phyloP scores from a whole-genome alignment of 2,113 vertebrate genomes.

The Dasyornis broadbenti region DNA sequence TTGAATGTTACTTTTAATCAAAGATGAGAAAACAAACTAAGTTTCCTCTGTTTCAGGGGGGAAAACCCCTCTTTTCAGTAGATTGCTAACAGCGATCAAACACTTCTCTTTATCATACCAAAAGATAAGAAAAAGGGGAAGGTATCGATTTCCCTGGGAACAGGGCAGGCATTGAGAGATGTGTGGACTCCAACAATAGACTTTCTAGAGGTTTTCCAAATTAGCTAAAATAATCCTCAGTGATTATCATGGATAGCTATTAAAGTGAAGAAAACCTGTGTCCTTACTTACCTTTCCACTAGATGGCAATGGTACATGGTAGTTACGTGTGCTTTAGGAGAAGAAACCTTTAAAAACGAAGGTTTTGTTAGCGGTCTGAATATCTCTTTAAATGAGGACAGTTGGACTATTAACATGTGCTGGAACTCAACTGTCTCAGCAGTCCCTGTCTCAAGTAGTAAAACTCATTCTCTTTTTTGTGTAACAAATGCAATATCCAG shows the following conservation, averaged over 20 bases:
- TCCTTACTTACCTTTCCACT: conserved; percentile 60
- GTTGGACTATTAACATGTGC: neutral
- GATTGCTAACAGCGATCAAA: neutral
- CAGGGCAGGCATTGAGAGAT: neutral
- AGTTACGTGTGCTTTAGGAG: neutral
- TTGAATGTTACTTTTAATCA: neutral
- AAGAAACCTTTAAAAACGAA: neutral
- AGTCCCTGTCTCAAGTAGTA: neutral
- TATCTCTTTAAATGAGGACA: neutral
- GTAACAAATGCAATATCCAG: neutral
- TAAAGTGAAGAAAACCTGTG: neutral
- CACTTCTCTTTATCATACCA: neutral
- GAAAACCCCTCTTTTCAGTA: neutral
- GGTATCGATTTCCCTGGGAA: neutral
- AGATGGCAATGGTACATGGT: conserved; percentile 55
- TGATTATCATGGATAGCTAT: neutral
- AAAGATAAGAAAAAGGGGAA: neutral
- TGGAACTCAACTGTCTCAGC: neutral
- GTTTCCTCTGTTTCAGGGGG: neutral
- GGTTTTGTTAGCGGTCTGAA: neutral
- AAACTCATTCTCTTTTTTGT: neutral
- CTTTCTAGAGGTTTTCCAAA: neutral
- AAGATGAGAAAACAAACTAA: neutral
- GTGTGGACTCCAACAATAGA: neutral
- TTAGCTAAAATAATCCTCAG: neutral